A percentile compares a stretch with the other conserved stretches of the same genome.
These are phyloP conservation scores for Rhinopomastus cyanomelas DNA, from an alignment of 2,113 vertebrate genomes.

Conservation along the genomic window DNA sequence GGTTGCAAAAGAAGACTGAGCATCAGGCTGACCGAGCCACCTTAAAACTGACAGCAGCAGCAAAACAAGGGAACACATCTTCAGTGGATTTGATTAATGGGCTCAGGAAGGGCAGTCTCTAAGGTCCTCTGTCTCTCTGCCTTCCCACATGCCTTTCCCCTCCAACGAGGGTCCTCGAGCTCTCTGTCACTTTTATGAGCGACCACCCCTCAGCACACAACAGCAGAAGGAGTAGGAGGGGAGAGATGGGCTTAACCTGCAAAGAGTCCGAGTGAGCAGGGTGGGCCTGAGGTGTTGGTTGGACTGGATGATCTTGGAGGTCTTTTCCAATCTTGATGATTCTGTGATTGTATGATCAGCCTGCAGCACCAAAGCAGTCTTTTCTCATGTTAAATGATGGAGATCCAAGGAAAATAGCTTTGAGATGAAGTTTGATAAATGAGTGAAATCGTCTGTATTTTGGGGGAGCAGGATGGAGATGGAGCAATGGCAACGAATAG, in stretches of 20 bases:
- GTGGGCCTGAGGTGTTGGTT: not conserved
- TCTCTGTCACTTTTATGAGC: not conserved
- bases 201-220: not conserved
- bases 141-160: rapidly evolving
- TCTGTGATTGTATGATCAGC: too few species aligned
- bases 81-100: not conserved
- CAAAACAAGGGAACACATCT: not conserved
- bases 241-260: not conserved
- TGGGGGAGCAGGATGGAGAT: not conserved
- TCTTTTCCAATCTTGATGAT: too few species aligned
- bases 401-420: not conserved
- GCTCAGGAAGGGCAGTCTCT: not conserved
- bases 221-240: not conserved
- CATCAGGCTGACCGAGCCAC: not conserved
- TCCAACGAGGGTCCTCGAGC: not conserved
- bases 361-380: not conserved
- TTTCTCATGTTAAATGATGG: not conserved
- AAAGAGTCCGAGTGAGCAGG: too few species aligned
- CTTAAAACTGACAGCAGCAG: not conserved
- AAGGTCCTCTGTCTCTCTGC: not conserved
- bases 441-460: not conserved
- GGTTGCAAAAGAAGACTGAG: not conserved
- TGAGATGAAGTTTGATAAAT: not conserved
- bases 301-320: too few species aligned
- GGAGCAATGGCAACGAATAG: not conserved